Evolutionary conservation across 1,140 invertebrate species (phyloP), one percentile per base, ranked within the genome.

Genomic region (Papilio polytes): DNA sequence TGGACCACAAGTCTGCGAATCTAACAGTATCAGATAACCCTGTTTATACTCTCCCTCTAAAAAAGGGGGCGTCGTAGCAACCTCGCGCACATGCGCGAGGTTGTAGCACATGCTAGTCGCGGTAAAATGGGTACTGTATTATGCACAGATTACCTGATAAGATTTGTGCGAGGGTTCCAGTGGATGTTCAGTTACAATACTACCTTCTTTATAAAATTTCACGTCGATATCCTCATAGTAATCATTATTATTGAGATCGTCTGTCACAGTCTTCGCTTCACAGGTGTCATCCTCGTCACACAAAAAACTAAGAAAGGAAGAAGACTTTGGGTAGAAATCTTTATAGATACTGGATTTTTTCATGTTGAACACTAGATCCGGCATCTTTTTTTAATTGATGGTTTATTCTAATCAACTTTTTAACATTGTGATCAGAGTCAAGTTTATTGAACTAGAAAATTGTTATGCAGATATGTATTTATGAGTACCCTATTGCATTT

Each of bases 271-370:
- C 63, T 36, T 70, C 63, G 12, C 63, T 70, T 70, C 63, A 31
- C 63, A 70, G 3, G 63, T 70, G 26, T 70, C 63, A 18, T 70
- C 36, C 3, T 70, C 63, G 63, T 70, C 63, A 70, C 63, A 70
- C 13, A 66, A 31, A 26, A 70, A 70, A 70, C 26, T 70, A 31
- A 70, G 63, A 70, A 70, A 36, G 12, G 63, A 70, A 36, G 63
- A 70, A 15, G 63, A 70, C 26, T 70, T 31, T 31, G 63, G 63
- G 31, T 70, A 70, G 13, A 70, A 31, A 36, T 70, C 63, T 31
- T 70, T 70, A 13, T 70, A 70, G 12, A 31, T 70, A 70, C 26
- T 70, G 63, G 63, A 70, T 70, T 70, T 70, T 70, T 70, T 70
- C 63, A 70, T 70, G 22, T 70, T 31, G 3, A 26, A 31, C 10